phyloP scores from a whole-genome alignment of 2,797 vertebrate species.

The Lophotriccus pileatus region DNA sequence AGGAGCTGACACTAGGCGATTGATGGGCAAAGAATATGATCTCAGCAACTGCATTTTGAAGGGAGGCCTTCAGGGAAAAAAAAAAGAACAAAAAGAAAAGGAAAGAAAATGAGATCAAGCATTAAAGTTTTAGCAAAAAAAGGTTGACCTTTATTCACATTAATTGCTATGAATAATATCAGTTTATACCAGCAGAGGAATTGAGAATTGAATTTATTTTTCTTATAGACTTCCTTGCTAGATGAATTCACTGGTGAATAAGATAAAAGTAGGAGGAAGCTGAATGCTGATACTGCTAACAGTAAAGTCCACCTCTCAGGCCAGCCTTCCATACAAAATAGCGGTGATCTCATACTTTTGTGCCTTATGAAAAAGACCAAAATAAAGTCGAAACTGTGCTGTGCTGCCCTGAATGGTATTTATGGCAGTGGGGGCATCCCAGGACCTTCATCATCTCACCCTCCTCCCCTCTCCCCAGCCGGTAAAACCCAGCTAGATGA shows the following conservation, averaged over 20 bases:
- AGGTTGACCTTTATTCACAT: background rate
- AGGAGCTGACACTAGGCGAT: background rate
- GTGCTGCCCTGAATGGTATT: background rate
- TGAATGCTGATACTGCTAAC: background rate
- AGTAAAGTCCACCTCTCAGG: background rate
- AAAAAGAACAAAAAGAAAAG: rapidly evolving
- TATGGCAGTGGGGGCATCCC: background rate
- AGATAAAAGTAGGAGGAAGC: slow-evolving; percentile 24
- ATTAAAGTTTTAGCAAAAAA: background rate
- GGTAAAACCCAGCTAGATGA: background rate
- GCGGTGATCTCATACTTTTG: background rate
- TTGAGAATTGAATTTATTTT: slow-evolving; percentile 33
- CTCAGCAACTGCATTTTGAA: slow-evolving; percentile 20
- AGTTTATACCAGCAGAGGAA: background rate
- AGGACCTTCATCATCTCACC: background rate
- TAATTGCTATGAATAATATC: slow-evolving; percentile 21
- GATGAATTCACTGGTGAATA: background rate
- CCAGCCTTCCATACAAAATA: background rate
- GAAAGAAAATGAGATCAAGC: background rate
- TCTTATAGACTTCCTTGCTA: background rate
- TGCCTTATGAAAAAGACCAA: background rate
- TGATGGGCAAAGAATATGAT: slow-evolving; percentile 17
- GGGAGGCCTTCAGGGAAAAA: background rate
- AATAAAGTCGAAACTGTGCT: background rate
- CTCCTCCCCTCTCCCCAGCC: background rate